Evolutionary conservation across 2,888 invertebrate genomes (phyloP).

Genomic region (Lymantria dispar): DNA sequence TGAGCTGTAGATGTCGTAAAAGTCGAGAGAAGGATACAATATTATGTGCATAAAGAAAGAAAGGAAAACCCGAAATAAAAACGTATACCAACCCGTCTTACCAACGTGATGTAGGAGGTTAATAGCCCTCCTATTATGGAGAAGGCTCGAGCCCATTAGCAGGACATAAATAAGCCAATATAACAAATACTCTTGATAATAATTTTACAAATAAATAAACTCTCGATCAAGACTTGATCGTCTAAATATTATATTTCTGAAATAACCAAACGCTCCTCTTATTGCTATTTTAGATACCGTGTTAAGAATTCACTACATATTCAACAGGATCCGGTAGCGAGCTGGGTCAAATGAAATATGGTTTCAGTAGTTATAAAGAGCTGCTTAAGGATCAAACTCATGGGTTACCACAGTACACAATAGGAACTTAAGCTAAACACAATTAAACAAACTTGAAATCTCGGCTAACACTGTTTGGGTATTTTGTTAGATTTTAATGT

Average conservation of each 20-base stretch:
- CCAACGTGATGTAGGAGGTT: too few species aligned
- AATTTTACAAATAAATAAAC: too few species aligned
- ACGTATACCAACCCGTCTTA: too few species aligned
- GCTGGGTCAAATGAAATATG: conserved; percentile 43
- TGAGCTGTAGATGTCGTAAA: too few species aligned
- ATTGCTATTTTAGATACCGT: neutral
- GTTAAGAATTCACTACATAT: conserved; percentile 19
- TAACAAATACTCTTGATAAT: too few species aligned
- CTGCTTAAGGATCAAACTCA: conserved; percentile 18
- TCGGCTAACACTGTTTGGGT: conserved; percentile 18
- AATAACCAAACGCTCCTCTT: neutral
- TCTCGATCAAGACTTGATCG: too few species aligned
- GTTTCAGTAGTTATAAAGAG: conserved; percentile 36
- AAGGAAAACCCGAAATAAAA: too few species aligned
- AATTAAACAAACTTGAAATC: conserved; percentile 28
- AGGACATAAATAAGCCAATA: too few species aligned
- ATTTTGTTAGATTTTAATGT: neutral
- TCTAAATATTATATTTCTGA: neutral
- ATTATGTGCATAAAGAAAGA: too few species aligned
- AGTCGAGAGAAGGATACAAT: too few species aligned
- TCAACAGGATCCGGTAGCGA: conserved; percentile 23
- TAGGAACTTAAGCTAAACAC: conserved; percentile 18
- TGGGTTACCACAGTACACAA: conserved; percentile 1
- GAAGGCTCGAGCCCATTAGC: too few species aligned
- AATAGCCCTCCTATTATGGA: too few species aligned